phyloP scores from a whole-genome alignment of 2,797 vertebrate genomes.

The Moxostoma hubbsi region DNA sequence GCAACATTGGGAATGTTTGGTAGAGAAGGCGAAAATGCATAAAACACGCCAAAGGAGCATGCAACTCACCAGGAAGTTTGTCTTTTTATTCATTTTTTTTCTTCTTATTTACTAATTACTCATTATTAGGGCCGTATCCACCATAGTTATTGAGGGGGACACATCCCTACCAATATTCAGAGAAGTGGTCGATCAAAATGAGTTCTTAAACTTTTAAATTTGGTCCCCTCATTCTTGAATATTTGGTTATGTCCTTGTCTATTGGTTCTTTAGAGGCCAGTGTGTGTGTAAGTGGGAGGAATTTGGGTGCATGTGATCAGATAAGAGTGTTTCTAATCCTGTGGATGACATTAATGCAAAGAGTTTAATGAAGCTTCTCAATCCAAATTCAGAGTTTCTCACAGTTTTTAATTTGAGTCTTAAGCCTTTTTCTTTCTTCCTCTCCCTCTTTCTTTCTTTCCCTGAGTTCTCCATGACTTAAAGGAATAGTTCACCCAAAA shows the following conservation, averaged over 20 bases:
- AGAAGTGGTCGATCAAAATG: too few relatives aligned
- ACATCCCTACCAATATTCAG: too few relatives aligned
- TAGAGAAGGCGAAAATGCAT: constrained; percentile 9
- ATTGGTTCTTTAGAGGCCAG: not conserved
- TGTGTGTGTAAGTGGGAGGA: constrained; percentile 10
- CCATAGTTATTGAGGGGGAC: too few relatives aligned
- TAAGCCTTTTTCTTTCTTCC: constrained; percentile 54
- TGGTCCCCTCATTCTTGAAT: too few relatives aligned
- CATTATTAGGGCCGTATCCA: too few relatives aligned
- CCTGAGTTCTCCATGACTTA: constrained; percentile 17
- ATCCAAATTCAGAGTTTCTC: constrained; percentile 52
- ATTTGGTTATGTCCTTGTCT: too few relatives aligned
- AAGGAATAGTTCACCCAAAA: too few relatives aligned
- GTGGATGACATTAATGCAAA: constrained; percentile 55
- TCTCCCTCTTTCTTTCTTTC: not conserved
- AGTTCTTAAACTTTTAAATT: too few relatives aligned
- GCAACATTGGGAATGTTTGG: constrained; percentile 7
- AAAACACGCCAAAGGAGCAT: constrained; percentile 66
- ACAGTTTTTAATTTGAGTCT: constrained; percentile 57
- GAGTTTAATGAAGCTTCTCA: constrained; percentile 61
- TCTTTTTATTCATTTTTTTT: not conserved
- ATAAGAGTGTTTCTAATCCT: constrained; percentile 66
- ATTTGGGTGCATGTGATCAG: constrained; percentile 34
- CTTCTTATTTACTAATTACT: too few relatives aligned
- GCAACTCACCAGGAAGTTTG: constrained; percentile 70